Percentiles rank a stretch among this genome's conserved stretches.
Conservation (phyloP, 2,797 vertebrate genomes). For the Protonibea diacanthus region DNA sequence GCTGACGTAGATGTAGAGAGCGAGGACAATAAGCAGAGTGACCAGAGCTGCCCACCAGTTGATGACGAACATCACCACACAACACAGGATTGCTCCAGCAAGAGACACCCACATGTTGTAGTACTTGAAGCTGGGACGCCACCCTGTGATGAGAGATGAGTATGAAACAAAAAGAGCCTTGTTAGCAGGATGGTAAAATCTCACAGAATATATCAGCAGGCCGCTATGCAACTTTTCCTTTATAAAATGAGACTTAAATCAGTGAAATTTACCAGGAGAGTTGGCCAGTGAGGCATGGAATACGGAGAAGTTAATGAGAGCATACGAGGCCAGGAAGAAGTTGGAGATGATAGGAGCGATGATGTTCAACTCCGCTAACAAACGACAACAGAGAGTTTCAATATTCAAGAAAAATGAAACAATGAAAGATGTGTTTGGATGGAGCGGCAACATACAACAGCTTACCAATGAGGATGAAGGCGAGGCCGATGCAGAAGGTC, state of each 20-base stretch:
- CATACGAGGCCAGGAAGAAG: slow-evolving; percentile 98
- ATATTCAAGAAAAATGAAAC: background rate
- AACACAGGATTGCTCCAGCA: slow-evolving; percentile 92
- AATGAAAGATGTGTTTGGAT: background rate
- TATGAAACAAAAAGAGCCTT: background rate
- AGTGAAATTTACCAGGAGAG: slow-evolving; percentile 90
- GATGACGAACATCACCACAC: slow-evolving; percentile 98
- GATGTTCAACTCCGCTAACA: slow-evolving; percentile 92
- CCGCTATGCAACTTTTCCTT: no score
- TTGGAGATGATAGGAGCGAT: slow-evolving; percentile 99
- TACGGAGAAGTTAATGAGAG: slow-evolving; percentile 98
- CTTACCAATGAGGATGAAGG: slow-evolving; percentile 97
- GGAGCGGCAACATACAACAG: slow-evolving; percentile 6
- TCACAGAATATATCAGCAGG: background rate
- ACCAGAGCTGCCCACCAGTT: slow-evolving; percentile 98
- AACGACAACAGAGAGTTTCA: slow-evolving; percentile 33
- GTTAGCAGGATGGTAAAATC: background rate
- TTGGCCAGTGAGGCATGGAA: slow-evolving; percentile 97
- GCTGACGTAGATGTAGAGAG: slow-evolving; percentile 96
- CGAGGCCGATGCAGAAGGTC: slow-evolving; percentile 95
- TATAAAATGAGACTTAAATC: no score
- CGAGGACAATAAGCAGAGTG: slow-evolving; percentile 95
- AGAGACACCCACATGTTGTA: slow-evolving; percentile 99
- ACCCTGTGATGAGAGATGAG: slow-evolving; percentile 84
- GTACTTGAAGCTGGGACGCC: slow-evolving; percentile 98